Conservation (phyloP, 2,797 vertebrate species). For the Melanotaenia boesemani region DNA sequence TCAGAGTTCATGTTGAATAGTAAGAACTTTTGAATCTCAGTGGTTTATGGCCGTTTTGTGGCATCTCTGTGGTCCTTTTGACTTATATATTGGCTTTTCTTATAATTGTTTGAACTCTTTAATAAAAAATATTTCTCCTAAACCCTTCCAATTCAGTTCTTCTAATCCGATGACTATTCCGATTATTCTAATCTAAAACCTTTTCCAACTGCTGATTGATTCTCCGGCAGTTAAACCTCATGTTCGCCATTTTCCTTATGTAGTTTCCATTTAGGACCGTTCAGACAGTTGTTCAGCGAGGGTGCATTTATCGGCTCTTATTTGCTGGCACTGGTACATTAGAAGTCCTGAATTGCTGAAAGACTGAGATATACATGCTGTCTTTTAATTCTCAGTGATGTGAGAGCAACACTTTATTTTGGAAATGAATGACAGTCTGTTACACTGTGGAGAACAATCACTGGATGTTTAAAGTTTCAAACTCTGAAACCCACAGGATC, state of each 20-base stretch:
- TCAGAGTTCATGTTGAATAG: background rate
- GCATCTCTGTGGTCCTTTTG: background rate
- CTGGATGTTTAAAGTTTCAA: slow-evolving; percentile 54
- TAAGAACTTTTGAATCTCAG: background rate
- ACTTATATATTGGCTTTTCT: background rate
- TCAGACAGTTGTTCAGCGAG: slow-evolving; percentile 67
- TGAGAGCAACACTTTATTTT: slow-evolving; percentile 44
- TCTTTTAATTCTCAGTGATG: slow-evolving; percentile 35
- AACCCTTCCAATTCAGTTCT: slow-evolving; percentile 1
- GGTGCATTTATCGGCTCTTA: slow-evolving; percentile 70
- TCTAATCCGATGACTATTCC: slow-evolving; percentile 38
- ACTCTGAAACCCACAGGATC: slow-evolving; percentile 54
- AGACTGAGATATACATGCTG: slow-evolving; percentile 38
- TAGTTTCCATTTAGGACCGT: slow-evolving; percentile 35
- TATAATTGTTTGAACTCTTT: background rate
- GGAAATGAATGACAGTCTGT: slow-evolving; percentile 46
- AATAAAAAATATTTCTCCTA: slow-evolving; percentile 1
- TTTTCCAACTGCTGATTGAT: slow-evolving; percentile 56
- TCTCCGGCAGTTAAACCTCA: slow-evolving; percentile 52
- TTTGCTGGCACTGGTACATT: slow-evolving; percentile 72
- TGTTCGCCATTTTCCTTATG: slow-evolving; percentile 32
- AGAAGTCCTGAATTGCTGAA: slow-evolving; percentile 47
- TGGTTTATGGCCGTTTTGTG: accelerated
- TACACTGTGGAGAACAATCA: slow-evolving; percentile 45
- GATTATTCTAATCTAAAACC: slow-evolving; percentile 14